Base-by-base conservation (phyloP, 2,888 invertebrate genomes). In the Leptogaster cylindrica region DNA sequence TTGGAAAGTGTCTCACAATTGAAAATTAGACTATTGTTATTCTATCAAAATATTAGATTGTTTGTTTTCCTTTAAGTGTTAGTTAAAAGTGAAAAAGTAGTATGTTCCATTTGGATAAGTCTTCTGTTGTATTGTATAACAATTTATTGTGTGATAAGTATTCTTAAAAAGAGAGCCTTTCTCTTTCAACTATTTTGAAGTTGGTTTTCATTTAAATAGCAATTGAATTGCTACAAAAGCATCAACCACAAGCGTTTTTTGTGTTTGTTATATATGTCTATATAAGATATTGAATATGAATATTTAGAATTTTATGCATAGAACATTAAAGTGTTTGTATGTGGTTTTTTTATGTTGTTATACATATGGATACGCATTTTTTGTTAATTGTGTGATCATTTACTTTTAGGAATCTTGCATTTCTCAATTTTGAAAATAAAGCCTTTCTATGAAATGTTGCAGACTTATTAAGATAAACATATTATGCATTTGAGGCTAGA, bases 71-170 rank as follows among this genome's bases (percentile, higher is more conserved):
- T 18, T 4, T 4, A 36, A 36, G 2, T 55, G 25, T 20, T 55
- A 55, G 55, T 41, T 23, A n/a, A 55, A 55, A 55, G 20, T 14
- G 23, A 36, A 12, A 36, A 10, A n/a, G n/a, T n/a, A n/a, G n/a
- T n/a, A n/a, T n/a, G n/a, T n/a, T n/a, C n/a, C n/a, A n/a, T n/a
- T n/a, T n/a, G n/a, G n/a, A n/a, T n/a, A n/a, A n/a, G 55, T 55
- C 39, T 55, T 55, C 33, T 55, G 55, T 55, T 55, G 39, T 55
- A 36, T 31, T 55, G 33, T 55, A 55, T n/a, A n/a, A n/a, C 23
- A 33, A 55, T 55, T 36, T 55, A 20, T 55, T 55, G 23, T 23
- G 16, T 25, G 20, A 25, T 46, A n/a, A n/a, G n/a, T n/a, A n/a
- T n/a, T n/a, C n/a, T n/a, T n/a, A n/a, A n/a, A n/a, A n/a, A n/a